Evolutionary conservation across 2,797 vertebrate species (phyloP).

Genomic region (Hybognathus amarus): DNA sequence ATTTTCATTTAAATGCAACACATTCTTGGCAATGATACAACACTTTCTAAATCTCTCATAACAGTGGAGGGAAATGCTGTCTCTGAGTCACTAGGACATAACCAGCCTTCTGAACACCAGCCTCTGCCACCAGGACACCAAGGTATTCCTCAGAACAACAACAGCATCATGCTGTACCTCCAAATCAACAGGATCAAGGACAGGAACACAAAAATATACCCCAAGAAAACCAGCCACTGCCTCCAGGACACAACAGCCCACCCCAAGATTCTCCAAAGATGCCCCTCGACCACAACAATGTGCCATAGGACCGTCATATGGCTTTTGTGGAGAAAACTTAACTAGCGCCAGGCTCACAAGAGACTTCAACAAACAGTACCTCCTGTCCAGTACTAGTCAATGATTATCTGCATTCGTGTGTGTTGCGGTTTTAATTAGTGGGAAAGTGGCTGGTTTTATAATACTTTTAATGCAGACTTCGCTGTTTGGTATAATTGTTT

Average conservation of each 20-base stretch:
- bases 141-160: constrained; percentile 58
- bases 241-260: constrained; percentile 52
- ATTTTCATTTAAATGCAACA: neutral
- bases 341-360: constrained; percentile 13
- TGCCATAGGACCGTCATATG: constrained; percentile 14
- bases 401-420: neutral
- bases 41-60: constrained; percentile 32
- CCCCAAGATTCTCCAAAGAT: constrained; percentile 54
- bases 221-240: constrained; percentile 56
- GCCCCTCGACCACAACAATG: constrained; percentile 24
- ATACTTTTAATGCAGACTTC: constrained; percentile 26
- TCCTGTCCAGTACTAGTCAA: constrained; percentile 42
- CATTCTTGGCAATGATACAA: neutral
- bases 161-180: constrained; percentile 62
- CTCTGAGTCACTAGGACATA: constrained; percentile 58
- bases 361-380: constrained; percentile 45
- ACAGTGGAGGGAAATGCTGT: constrained; percentile 71
- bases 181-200: constrained; percentile 68
- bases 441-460: constrained; percentile 3
- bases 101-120: constrained; percentile 60
- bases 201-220: constrained; percentile 67
- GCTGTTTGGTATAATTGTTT: constrained; percentile 21
- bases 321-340: constrained; percentile 24
- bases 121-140: constrained; percentile 63
- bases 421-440: constrained; percentile 2